Percentiles rank a stretch among this genome's conserved stretches.
phyloP scores from a whole-genome alignment of 2,888 invertebrate genomes.

The Neelides folsomi region DNA sequence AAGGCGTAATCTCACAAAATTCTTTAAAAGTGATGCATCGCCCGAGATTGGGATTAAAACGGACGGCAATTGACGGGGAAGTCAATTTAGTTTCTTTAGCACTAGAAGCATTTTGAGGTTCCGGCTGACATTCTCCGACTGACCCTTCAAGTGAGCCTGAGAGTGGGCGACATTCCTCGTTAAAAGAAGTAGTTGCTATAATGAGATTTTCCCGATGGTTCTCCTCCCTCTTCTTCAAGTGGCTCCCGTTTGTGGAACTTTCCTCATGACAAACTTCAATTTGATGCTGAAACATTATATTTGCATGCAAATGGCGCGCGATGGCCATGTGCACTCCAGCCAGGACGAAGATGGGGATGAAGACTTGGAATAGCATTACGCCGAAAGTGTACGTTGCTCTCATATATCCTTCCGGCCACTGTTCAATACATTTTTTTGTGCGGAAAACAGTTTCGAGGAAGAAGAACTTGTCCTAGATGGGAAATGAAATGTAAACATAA shows the following conservation, averaged over 20 bases:
- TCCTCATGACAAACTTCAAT: background rate
- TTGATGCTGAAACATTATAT: conserved; percentile 30
- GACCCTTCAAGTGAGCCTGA: too few relatives aligned
- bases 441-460: conserved; percentile 34
- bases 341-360: conserved; percentile 41
- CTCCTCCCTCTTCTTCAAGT: background rate
- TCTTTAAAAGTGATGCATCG: conserved; percentile 10
- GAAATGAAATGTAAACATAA: too few relatives aligned
- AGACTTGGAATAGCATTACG: conserved; percentile 42
- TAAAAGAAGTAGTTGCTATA: background rate
- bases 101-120: too few relatives aligned
- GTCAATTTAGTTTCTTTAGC: too few relatives aligned
- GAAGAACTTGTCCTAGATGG: too few relatives aligned
- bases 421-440: conserved; percentile 38
- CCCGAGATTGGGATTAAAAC: conserved; percentile 8
- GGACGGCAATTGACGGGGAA: background rate
- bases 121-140: too few relatives aligned
- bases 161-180: background rate
- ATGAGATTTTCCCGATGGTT: background rate
- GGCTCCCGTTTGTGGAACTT: background rate
- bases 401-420: conserved; percentile 36
- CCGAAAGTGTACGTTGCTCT: conserved; percentile 40
- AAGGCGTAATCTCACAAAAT: conserved; percentile 8
- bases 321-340: conserved; percentile 41
- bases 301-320: conserved; percentile 37